Conservation (phyloP, 2,113 vertebrate genomes). For the Xenopus borealis region DNA sequence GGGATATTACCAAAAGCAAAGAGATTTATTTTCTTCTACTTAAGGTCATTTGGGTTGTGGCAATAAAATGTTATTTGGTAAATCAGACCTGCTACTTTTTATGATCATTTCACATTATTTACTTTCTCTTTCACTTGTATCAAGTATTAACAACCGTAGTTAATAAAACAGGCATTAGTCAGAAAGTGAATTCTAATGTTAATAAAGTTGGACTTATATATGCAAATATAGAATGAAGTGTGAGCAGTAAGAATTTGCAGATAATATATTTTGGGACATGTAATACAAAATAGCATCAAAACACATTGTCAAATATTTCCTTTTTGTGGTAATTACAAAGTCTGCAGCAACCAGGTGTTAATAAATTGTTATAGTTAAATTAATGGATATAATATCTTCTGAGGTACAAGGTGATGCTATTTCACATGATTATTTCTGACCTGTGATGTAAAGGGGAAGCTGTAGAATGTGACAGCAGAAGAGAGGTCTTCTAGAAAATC, state of each 20-base stretch:
- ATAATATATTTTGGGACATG: too few relatives aligned
- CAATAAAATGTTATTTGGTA: slow-evolving; percentile 30
- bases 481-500: too few relatives aligned
- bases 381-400: too few relatives aligned
- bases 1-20: slow-evolving; percentile 31
- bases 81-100: slow-evolving; percentile 28
- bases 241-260: background rate
- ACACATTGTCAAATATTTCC: too few relatives aligned
- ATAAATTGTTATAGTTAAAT: too few relatives aligned
- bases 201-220: background rate
- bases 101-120: slow-evolving; percentile 12
- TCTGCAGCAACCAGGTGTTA: too few relatives aligned
- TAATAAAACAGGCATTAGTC: background rate
- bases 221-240: background rate
- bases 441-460: too few relatives aligned
- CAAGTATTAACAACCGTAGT: background rate
- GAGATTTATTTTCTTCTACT: slow-evolving; percentile 34
- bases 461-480: too few relatives aligned
- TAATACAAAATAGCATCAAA: too few relatives aligned
- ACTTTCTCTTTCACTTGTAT: slow-evolving; percentile 4
- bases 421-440: too few relatives aligned
- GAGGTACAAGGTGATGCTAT: too few relatives aligned
- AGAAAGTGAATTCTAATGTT: background rate
- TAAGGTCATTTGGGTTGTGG: slow-evolving; percentile 28
- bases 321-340: too few relatives aligned